Evolutionary conservation across 2,888 invertebrate genomes (phyloP).

Genomic region (Vesta saturnalis): DNA sequence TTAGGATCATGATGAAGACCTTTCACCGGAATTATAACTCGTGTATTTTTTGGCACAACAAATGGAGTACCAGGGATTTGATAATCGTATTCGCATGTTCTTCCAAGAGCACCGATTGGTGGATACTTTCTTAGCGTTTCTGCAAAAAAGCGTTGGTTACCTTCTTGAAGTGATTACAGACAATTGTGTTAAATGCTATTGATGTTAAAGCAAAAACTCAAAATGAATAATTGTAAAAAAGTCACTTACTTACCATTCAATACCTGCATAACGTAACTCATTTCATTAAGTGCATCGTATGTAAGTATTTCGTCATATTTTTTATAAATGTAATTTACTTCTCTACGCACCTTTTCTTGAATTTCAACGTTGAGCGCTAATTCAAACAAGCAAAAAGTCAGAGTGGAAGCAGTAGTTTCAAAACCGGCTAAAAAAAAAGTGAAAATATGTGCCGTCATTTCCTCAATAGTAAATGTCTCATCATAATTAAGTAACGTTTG

Average conservation of each 20-base stretch:
- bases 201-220: too few relatives aligned
- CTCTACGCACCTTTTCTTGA: conserved; percentile 2
- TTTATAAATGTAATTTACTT: conserved; percentile 6
- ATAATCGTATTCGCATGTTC: conserved; percentile 21
- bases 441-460: conserved; percentile 21
- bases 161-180: too few relatives aligned
- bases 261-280: conserved; percentile 10
- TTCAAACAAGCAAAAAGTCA: conserved; percentile 15
- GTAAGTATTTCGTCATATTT: not conserved
- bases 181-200: too few relatives aligned
- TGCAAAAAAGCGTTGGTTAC: too few relatives aligned
- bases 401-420: not conserved
- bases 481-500: conserved; percentile 63
- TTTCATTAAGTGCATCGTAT: conserved; percentile 5
- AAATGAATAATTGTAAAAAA: not conserved
- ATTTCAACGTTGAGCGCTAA: not conserved
- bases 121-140: conserved; percentile 40
- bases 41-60: conserved; percentile 15
- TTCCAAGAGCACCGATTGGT: conserved; percentile 19
- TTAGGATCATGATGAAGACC: conserved; percentile 27
- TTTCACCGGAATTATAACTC: conserved; percentile 16
- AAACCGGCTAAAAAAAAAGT: conserved; percentile 2
- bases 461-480: conserved; percentile 19
- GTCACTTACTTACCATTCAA: not conserved
- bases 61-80: conserved; percentile 18